These are phyloP conservation scores for Conistra vaccinii DNA, from an alignment of 2,888 invertebrate genomes.

Conservation along the genomic window DNA sequence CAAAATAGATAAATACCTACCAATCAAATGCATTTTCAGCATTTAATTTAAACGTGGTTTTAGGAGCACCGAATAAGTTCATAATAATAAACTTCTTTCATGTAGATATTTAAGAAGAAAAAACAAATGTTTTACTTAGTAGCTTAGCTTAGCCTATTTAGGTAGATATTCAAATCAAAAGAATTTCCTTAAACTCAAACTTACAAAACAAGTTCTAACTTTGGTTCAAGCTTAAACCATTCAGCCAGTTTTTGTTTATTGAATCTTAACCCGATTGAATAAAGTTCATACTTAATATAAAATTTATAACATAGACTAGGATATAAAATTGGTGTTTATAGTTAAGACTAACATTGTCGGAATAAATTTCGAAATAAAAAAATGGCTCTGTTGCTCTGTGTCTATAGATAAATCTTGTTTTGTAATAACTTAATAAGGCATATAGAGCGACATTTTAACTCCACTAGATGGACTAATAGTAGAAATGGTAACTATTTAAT, in stretches of 20 bases:
- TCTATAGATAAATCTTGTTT: no score
- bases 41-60: background rate
- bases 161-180: background rate
- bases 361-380: no score
- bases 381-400: no score
- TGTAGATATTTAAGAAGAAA: background rate
- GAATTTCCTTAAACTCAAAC: background rate
- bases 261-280: background rate
- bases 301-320: background rate
- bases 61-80: background rate
- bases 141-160: background rate
- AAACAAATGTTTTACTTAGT: background rate
- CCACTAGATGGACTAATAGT: conserved; percentile 1
- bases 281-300: background rate
- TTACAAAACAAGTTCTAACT: background rate
- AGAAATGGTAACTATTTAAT: conserved; percentile 32
- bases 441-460: background rate
- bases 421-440: no score
- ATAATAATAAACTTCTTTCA: background rate
- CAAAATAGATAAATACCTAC: background rate
- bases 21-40: background rate
- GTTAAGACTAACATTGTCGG: no score
- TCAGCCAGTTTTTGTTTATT: background rate
- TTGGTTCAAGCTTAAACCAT: background rate
- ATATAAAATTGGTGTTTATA: no score